These are phyloP conservation scores for Pempheris klunzingeri DNA, from an alignment of 2,797 vertebrate genomes.

Conservation along the genomic window DNA sequence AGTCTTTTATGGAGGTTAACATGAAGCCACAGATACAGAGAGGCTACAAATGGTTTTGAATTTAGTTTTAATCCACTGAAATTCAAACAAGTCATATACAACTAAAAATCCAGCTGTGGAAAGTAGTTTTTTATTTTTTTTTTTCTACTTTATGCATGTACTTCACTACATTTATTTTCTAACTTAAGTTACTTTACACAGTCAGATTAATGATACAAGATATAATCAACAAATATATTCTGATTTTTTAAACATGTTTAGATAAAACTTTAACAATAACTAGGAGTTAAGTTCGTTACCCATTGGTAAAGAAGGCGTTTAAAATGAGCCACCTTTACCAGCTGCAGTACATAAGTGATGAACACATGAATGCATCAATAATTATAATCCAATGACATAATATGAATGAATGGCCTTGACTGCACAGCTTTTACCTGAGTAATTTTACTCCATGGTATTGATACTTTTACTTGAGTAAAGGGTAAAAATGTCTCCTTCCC, in stretches of 20 bases:
- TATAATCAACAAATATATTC: not conserved
- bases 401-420: not conserved
- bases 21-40: not conserved
- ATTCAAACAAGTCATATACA: not conserved
- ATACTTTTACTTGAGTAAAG: not conserved
- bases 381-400: not conserved
- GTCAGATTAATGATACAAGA: not conserved
- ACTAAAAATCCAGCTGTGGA: not conserved
- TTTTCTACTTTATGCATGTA: not conserved
- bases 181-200: not conserved
- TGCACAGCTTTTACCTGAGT: not conserved
- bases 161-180: not conserved
- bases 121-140: not conserved
- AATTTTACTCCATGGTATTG: too few relatives aligned
- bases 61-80: not conserved
- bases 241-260: not conserved
- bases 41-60: slow-evolving; percentile 4
- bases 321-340: not conserved
- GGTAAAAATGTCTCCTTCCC: not conserved
- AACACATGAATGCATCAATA: not conserved
- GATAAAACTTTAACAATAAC: not conserved
- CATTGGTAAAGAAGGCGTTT: not conserved
- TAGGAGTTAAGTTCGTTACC: not conserved
- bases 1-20: not conserved
- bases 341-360: not conserved